phyloP scores from a whole-genome alignment of 2,113 vertebrate genomes.

The Copsychus sechellarum region DNA sequence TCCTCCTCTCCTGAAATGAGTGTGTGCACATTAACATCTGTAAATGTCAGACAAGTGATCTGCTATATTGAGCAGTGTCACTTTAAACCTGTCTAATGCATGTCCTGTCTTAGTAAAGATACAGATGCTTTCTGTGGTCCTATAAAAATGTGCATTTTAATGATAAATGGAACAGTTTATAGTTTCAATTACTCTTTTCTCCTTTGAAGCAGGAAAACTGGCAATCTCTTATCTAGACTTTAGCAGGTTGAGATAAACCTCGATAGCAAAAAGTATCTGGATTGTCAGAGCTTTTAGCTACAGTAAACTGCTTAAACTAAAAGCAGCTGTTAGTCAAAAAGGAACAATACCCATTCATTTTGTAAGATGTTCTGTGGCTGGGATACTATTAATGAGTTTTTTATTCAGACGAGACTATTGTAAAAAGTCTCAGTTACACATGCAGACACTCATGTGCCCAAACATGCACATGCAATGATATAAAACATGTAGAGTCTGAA shows the following conservation, averaged over 20 bases:
- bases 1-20: neutral
- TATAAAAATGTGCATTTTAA: slow-evolving; percentile 55
- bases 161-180: slow-evolving; percentile 64
- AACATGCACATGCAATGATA: neutral
- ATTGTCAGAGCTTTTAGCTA: slow-evolving; percentile 63
- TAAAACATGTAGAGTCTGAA: neutral
- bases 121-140: slow-evolving; percentile 56
- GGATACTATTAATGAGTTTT: slow-evolving; percentile 29
- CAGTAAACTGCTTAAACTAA: slow-evolving; percentile 74
- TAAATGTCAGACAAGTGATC: slow-evolving; percentile 52
- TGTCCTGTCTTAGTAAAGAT: slow-evolving; percentile 48
- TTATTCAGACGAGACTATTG: neutral
- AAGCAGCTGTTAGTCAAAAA: slow-evolving; percentile 72
- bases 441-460: neutral
- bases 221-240: slow-evolving; percentile 73
- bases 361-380: slow-evolving; percentile 54
- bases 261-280: slow-evolving; percentile 72
- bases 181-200: slow-evolving; percentile 66
- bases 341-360: slow-evolving; percentile 54
- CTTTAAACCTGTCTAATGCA: slow-evolving; percentile 53
- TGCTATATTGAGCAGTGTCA: neutral
- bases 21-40: slow-evolving; percentile 10
- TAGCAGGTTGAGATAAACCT: slow-evolving; percentile 76
- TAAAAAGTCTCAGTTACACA: neutral
- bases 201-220: slow-evolving; percentile 76